Evolutionary conservation across 2,797 vertebrate species (phyloP), one percentile per base, ranked within the genome.

Genomic region (Sebastes trivittatus): DNA sequence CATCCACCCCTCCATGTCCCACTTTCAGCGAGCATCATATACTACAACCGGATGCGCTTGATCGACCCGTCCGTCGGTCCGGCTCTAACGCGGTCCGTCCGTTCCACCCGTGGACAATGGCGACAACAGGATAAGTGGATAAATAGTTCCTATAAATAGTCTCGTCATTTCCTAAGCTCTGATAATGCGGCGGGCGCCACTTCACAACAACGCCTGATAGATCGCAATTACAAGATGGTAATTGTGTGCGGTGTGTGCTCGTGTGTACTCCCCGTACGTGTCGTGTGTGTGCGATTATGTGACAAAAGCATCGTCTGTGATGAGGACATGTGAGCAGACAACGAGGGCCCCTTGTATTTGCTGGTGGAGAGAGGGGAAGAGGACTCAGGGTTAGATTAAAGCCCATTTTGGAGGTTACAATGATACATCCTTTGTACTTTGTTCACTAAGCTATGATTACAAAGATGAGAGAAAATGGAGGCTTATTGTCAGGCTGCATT

Each of bases 131-230:
- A 92, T 89, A 88, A 93, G 87, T 91, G 84, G 87, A 92, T 91
- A 89, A 93, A 91, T 82, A 89, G 81, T 83, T 77, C 59, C 89
- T 88, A 91, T 89, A 91, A 93, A 94, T 93, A 93, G 88, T 84
- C 88, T 58, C 61, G 90, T 93, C 85, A 94, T 94, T 93, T 93
- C 84, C 87, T 87, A 85, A 92, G 86, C 85, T 73, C 80, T 80
- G 88, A 88, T 89, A 90, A 94, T 84, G 81, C 82, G 73, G 82
- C 59, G 60, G 70, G 74, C 83, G 65, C 82, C 86, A 78, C 86
- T 93, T 92, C 88, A 86, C 80, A 88, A 88, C 89, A 75, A 77
- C 54, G 75, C 56, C 83, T 78, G 87, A 92, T 78, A 90, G 90
- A 91, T 89, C 72, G 72, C 86, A 91, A 93, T 94, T 94, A 94